Base-by-base conservation (phyloP, 2,113 vertebrate genomes). In the Phasianus colchicus region DNA sequence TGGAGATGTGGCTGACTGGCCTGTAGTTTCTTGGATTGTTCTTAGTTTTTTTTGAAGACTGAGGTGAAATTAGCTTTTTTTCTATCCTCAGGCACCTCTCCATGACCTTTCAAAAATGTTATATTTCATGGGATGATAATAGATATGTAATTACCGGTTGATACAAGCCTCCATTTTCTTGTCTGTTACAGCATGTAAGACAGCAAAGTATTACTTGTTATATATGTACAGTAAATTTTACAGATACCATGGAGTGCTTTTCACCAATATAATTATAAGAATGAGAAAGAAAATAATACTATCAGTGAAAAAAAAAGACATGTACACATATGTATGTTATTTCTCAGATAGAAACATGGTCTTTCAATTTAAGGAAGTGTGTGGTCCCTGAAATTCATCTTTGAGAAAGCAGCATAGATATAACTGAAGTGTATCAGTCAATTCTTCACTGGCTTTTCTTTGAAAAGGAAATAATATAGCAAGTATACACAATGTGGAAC, bases 401-500 rank as follows among this genome's bases (percentile, higher is more conserved):
- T 36, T 78, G 25, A 74, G 63, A 82, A 92, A 89, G 71, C 9
- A 50, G 6, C 11, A 6, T 64, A 71, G 5, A 13, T 42, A 42
- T n/a, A 88, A 32, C 20, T 14, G 8, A 76, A 76, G 50, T 66
- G 45, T 12, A n/a, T 82, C 71, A 91, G 82, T 90, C 61, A 88
- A 75, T 89, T 93, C 45, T 21, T 91, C 7, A 0, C 38, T 57
- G 22, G 17, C 4, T 93, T 90, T 83, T 70, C 34, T 83, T 58
- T 89, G 50, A 88, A 82, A 77, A 81, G 27, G 25, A 72, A 92
- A 91, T 55, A 70, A 71, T 87, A 79, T 34, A 78, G 3, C n/a
- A 83, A 93, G 74, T 66, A 73, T 13, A 75, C 6, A 70, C 60
- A 88, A 54, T 64, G n/a, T 72, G 67, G 57, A 90, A 85, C 34